Conservation (phyloP, 1,140 invertebrate genomes). For the Bombyx mori region DNA sequence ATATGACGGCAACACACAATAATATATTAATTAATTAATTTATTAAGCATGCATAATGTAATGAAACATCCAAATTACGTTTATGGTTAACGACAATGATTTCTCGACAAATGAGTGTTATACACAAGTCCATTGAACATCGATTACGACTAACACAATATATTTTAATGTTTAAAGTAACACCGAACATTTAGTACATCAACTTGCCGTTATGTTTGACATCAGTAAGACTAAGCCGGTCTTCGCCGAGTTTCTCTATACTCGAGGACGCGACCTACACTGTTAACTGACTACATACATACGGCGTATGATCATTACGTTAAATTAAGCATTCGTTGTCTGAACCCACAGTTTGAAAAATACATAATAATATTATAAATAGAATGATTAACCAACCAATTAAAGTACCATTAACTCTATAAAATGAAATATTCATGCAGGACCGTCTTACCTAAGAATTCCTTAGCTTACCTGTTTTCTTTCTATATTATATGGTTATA, state of each 20-base stretch:
- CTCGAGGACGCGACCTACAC: no score
- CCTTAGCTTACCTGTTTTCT: slow-evolving; percentile 64
- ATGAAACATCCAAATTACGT: no score
- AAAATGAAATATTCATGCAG: slow-evolving; percentile 65
- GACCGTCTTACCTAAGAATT: slow-evolving; percentile 37
- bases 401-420: slow-evolving; percentile 36
- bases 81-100: no score
- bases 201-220: background rate
- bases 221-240: background rate
- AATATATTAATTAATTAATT: no score
- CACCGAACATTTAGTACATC: background rate
- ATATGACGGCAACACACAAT: no score
- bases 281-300: no score
- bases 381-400: slow-evolving; percentile 10
- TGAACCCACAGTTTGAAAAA: slow-evolving; percentile 43
- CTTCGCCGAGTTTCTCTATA: background rate
- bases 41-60: no score
- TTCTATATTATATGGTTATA: slow-evolving; percentile 16
- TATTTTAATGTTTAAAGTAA: background rate
- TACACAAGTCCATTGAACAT: no score
- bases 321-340: slow-evolving; percentile 53
- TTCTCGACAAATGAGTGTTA: no score
- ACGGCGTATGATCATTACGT: background rate
- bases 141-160: background rate
- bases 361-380: slow-evolving; percentile 31